These are phyloP conservation scores for Callosobruchus maculatus DNA, from an alignment of 2,888 invertebrate species.

Conservation along the genomic window DNA sequence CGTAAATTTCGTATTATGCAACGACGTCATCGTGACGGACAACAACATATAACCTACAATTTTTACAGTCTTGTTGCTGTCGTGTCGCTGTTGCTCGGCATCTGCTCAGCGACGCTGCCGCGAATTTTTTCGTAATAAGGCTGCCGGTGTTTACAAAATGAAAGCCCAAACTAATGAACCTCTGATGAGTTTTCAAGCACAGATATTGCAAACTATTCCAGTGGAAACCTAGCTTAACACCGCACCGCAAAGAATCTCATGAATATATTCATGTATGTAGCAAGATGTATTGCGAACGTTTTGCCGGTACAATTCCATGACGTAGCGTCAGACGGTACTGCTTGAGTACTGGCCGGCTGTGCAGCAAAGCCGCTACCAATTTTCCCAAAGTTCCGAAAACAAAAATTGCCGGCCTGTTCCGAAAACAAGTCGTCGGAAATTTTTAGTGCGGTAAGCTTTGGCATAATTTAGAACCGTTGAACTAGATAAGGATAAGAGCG, in stretches of 20 bases:
- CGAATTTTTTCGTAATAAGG: no score
- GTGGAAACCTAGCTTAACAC: no score
- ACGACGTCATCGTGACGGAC: no score
- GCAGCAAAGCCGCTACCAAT: not conserved
- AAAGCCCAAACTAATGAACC: no score
- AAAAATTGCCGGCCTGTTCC: not conserved
- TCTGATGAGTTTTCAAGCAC: no score
- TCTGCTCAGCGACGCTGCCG: no score
- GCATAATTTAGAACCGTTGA: not conserved
- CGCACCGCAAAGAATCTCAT: not conserved
- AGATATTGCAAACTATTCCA: no score
- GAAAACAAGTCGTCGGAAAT: not conserved
- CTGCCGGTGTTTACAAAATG: no score
- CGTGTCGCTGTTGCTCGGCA: no score
- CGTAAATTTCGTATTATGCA: no score
- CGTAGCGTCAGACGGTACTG: not conserved
- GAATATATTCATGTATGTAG: not conserved
- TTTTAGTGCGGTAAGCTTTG: not conserved
- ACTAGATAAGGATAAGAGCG: not conserved
- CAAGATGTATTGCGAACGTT: not conserved
- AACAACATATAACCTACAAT: no score
- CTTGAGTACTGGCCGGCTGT: not conserved
- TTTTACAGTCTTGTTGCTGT: no score
- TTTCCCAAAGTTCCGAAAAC: not conserved
- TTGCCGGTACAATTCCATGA: not conserved